Percentiles rank a stretch among this genome's conserved stretches.
phyloP scores from a whole-genome alignment of 2,888 invertebrate species.

The Steinernema hermaphroditum region DNA sequence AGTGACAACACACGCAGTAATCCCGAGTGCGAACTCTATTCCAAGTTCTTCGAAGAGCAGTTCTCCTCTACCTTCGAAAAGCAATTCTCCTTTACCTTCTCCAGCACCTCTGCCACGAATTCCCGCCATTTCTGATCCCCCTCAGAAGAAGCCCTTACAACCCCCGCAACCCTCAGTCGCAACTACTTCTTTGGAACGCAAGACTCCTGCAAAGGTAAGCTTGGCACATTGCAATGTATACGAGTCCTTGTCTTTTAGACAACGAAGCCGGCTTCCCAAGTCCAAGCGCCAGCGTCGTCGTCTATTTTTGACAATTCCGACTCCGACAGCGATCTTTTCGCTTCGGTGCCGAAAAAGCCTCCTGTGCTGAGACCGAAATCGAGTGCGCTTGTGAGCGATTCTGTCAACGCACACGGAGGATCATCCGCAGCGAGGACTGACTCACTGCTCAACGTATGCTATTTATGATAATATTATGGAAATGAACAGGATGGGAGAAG shows the following conservation, averaged over 20 bases:
- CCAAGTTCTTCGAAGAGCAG: background rate
- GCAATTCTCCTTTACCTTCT: too few species aligned
- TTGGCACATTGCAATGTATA: too few species aligned
- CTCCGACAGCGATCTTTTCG: conserved; percentile 8
- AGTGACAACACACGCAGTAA: too few species aligned
- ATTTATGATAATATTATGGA: conserved; percentile 30
- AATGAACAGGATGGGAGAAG: background rate
- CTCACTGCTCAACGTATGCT: conserved; percentile 6
- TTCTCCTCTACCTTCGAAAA: background rate
- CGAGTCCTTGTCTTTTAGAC: too few species aligned
- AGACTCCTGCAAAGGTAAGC: too few species aligned
- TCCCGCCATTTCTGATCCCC: too few species aligned
- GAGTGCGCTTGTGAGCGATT: background rate
- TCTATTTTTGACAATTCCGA: conserved; percentile 12
- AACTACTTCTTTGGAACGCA: too few species aligned
- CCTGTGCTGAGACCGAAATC: background rate
- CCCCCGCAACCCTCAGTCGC: too few species aligned
- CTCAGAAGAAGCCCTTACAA: too few species aligned
- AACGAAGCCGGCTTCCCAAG: too few species aligned
- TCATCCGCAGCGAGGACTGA: background rate
- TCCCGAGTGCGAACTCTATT: too few species aligned
- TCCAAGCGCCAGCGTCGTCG: background rate
- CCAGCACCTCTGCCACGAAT: too few species aligned
- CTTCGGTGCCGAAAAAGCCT: background rate
- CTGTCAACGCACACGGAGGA: background rate